A percentile compares a stretch with the other conserved stretches of the same genome.
Conservation (phyloP, 2,888 invertebrate species). For the Erebia aethiops region DNA sequence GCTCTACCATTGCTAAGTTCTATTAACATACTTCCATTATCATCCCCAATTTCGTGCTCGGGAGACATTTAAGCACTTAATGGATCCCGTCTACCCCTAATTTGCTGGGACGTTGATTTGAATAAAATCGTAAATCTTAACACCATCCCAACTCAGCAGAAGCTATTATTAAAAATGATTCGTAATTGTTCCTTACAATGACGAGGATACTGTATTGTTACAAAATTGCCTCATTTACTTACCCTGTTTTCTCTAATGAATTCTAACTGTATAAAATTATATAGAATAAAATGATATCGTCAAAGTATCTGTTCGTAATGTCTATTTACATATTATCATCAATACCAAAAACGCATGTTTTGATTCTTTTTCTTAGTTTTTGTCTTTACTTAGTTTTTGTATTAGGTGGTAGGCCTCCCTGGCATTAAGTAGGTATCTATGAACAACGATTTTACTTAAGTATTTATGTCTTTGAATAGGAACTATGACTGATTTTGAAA, state of each 20-base stretch:
- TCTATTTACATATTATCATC: too few relatives aligned
- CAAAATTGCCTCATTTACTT: constrained; percentile 6
- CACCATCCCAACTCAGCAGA: constrained; percentile 49
- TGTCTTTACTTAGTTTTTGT: too few relatives aligned
- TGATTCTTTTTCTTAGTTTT: too few relatives aligned
- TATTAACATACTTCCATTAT: constrained; percentile 69
- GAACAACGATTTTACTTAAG: too few relatives aligned
- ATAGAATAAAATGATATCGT: not conserved
- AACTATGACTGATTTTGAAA: too few relatives aligned
- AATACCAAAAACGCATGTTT: too few relatives aligned
- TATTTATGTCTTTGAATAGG: too few relatives aligned
- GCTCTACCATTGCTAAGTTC: constrained; percentile 2
- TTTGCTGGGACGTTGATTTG: constrained; percentile 54
- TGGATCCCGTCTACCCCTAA: constrained; percentile 78
- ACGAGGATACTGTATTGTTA: constrained; percentile 10
- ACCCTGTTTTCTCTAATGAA: not conserved
- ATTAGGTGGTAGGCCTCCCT: too few relatives aligned
- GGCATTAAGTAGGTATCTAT: too few relatives aligned
- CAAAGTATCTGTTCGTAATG: not conserved
- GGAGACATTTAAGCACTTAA: constrained; percentile 82
- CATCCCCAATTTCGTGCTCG: constrained; percentile 80
- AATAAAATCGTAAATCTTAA: constrained; percentile 81
- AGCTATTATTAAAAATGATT: constrained; percentile 19
- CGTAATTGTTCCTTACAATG: constrained; percentile 12
- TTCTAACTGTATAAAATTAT: not conserved